Evolutionary conservation across 2,113 vertebrate species (phyloP).

Genomic region (Tetrax tetrax): DNA sequence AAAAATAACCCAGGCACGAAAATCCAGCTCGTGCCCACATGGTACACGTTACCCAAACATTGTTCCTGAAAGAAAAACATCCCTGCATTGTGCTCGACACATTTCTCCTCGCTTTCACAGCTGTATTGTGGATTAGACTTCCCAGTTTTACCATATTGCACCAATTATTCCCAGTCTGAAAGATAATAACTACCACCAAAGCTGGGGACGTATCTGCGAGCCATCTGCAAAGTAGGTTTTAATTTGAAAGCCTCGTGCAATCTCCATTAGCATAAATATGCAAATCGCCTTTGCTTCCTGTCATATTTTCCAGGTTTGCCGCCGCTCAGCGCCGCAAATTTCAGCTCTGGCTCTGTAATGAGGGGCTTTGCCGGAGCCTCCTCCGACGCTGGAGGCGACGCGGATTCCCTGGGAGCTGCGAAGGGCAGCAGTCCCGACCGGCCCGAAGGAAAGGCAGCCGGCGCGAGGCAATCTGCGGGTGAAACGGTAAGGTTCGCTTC

Average conservation of each 20-base stretch:
- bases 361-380: neutral
- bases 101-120: neutral
- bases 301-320: neutral
- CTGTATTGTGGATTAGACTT: neutral
- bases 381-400: rapidly evolving
- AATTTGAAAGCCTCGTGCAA: neutral
- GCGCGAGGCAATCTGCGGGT: neutral
- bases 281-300: conserved; percentile 26
- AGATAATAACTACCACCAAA: neutral
- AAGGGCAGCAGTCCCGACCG: neutral
- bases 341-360: neutral
- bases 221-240: neutral
- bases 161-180: neutral
- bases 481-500: neutral
- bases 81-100: neutral
- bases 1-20: neutral
- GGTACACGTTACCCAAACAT: neutral
- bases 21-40: neutral
- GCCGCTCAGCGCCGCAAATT: neutral
- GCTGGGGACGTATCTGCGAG: neutral
- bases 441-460: neutral
- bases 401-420: neutral
- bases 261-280: neutral
- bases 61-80: neutral
- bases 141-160: neutral